phyloP scores from a whole-genome alignment of 2,888 invertebrate species.

The Octonoba sinensis region DNA sequence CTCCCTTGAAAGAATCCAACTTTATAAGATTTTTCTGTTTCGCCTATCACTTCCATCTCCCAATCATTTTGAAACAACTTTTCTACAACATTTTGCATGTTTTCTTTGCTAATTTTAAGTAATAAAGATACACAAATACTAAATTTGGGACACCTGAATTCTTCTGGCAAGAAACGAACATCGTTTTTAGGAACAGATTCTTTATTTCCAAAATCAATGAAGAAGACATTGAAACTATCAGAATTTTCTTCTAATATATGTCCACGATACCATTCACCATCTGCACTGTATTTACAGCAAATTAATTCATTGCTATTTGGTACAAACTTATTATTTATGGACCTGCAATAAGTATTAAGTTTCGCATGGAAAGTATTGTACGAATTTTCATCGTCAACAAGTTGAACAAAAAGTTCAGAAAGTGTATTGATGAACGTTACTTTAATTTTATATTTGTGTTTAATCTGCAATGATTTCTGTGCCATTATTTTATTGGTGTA shows the following conservation, averaged over 20 bases:
- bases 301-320: conserved; percentile 41
- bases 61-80: conserved; percentile 19
- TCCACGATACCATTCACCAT: conserved; percentile 46
- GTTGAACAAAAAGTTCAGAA: conserved; percentile 32
- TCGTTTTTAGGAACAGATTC: conserved; percentile 11
- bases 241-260: conserved; percentile 12
- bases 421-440: conserved; percentile 11
- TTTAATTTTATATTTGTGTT: conserved; percentile 25
- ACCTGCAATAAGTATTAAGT: conserved; percentile 24
- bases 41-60: conserved; percentile 28
- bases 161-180: conserved; percentile 23
- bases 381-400: conserved; percentile 1
- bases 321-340: not conserved
- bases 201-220: conserved; percentile 52
- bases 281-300: conserved; percentile 36
- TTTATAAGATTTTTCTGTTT: not conserved
- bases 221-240: conserved; percentile 17
- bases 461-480: not conserved
- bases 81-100: not conserved
- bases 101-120: conserved; percentile 31
- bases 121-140: conserved; percentile 26
- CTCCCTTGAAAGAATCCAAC: conserved; percentile 24
- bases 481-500: not conserved
- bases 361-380: not conserved
- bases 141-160: conserved; percentile 15